Evolutionary conservation across 2,113 vertebrate genomes (phyloP).

Genomic region (Chlamydotis undulata): DNA sequence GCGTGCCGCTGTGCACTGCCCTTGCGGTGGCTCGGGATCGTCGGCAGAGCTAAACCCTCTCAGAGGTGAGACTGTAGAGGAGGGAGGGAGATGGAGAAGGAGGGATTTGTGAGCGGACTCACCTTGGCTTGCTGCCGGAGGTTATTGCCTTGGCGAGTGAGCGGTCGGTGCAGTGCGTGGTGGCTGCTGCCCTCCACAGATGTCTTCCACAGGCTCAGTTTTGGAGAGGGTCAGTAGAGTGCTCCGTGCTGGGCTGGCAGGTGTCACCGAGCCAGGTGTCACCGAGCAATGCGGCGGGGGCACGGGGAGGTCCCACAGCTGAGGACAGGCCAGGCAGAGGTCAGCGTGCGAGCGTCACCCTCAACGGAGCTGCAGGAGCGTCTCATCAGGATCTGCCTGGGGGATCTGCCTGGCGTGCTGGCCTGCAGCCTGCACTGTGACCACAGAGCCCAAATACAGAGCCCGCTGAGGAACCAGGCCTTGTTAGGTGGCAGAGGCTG

Average conservation of each 20-base stretch:
- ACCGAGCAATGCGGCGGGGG: background rate
- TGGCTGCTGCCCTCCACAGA: background rate
- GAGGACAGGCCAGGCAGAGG: background rate
- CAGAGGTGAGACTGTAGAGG: background rate
- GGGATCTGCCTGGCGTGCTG: accelerated
- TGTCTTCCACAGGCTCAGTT: background rate
- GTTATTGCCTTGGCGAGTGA: background rate
- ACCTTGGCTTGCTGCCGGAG: background rate
- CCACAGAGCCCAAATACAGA: background rate
- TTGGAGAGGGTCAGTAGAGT: background rate
- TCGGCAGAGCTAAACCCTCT: background rate
- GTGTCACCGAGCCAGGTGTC: background rate
- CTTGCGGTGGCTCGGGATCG: background rate
- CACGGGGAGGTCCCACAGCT: accelerated
- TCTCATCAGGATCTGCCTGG: accelerated
- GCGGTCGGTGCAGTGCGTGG: accelerated
- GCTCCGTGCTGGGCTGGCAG: background rate
- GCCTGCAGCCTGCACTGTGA: too few species aligned
- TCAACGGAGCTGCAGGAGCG: background rate
- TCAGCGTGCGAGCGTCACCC: accelerated
- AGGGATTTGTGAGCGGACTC: background rate
- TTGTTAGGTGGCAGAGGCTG: background rate
- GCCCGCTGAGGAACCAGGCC: background rate
- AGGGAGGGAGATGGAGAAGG: background rate
- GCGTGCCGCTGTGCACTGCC: background rate